Conservation (phyloP, 2,888 invertebrate species). For the Latheticus oryzae region DNA sequence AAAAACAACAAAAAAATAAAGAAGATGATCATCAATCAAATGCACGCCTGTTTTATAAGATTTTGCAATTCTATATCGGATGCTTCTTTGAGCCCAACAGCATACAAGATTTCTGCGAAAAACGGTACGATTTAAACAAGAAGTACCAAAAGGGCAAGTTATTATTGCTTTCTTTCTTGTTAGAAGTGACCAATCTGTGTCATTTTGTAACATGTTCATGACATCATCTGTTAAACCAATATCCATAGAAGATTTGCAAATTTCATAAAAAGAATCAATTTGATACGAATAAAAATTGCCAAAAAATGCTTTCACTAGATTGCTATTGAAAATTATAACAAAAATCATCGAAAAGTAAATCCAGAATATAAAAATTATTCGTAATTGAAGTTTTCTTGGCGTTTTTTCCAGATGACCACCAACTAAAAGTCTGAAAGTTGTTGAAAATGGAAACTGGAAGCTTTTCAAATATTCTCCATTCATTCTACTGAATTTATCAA, state of each 20-base stretch:
- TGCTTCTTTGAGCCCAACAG: slow-evolving; percentile 29
- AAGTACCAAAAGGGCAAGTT: slow-evolving; percentile 26
- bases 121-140: slow-evolving; percentile 29
- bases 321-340: slow-evolving; percentile 27
- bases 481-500: slow-evolving; percentile 3
- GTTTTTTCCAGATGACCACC: slow-evolving; percentile 19
- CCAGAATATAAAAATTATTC: slow-evolving; percentile 32
- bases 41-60: slow-evolving; percentile 12
- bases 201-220: slow-evolving; percentile 8
- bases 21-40: slow-evolving; percentile 25
- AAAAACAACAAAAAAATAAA: slow-evolving; percentile 27
- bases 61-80: slow-evolving; percentile 15
- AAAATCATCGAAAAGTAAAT: slow-evolving; percentile 28
- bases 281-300: slow-evolving; percentile 17
- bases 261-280: slow-evolving; percentile 31
- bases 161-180: slow-evolving; percentile 1
- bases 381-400: background rate
- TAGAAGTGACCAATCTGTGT: background rate
- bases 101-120: slow-evolving; percentile 19
- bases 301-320: slow-evolving; percentile 27
- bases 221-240: slow-evolving; percentile 33
- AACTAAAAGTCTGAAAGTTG: slow-evolving; percentile 10
- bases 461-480: slow-evolving; percentile 1
- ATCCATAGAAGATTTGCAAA: slow-evolving; percentile 12
- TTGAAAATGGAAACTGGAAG: no score